These are phyloP conservation scores for Sylvietta virens DNA, from an alignment of 2,113 vertebrate genomes.

Conservation along the genomic window DNA sequence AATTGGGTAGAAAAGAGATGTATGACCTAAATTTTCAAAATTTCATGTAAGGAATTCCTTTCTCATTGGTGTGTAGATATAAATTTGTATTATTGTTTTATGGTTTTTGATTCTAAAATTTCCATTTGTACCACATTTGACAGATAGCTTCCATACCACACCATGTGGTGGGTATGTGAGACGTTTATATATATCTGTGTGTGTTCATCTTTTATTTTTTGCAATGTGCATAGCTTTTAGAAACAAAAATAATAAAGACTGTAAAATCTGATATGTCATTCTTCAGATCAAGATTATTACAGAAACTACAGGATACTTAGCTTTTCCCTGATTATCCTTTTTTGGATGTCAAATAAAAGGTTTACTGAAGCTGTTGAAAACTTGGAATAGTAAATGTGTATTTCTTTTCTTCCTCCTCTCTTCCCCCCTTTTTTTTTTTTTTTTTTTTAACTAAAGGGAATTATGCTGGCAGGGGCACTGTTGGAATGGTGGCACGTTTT, in stretches of 20 bases:
- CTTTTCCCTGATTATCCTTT: background rate
- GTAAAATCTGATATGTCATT: background rate
- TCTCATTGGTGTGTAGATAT: background rate
- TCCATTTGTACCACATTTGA: background rate
- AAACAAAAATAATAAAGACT: background rate
- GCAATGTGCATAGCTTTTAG: background rate
- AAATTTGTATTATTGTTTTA: background rate
- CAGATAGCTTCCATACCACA: background rate
- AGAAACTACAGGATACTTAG: background rate
- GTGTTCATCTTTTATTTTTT: background rate
- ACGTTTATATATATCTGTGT: background rate
- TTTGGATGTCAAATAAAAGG: background rate
- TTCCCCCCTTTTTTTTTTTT: background rate
- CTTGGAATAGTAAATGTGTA: background rate
- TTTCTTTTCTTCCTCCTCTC: background rate
- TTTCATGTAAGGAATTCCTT: background rate
- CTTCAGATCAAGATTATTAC: background rate
- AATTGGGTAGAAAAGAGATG: background rate
- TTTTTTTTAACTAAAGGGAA: constrained; percentile 75
- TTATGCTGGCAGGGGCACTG: constrained; percentile 90
- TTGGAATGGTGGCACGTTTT: constrained; percentile 95
- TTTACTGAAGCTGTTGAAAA: background rate
- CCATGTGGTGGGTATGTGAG: background rate
- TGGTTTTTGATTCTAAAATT: background rate
- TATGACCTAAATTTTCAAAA: background rate